Conservation (phyloP, 2,113 vertebrate species). For the Anseranas semipalmata region DNA sequence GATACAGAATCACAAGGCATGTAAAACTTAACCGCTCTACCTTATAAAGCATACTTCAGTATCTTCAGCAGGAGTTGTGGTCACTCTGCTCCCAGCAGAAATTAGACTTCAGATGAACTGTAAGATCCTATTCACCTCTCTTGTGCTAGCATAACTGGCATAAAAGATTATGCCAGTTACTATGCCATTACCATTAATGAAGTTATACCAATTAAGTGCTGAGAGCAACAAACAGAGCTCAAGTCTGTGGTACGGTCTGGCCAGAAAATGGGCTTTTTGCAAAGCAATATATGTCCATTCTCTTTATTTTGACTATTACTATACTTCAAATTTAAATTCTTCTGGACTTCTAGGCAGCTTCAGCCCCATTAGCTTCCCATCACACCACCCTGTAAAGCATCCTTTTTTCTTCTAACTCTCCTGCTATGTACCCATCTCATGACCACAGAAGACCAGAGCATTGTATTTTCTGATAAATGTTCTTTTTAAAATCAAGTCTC, state of each 20-base stretch:
- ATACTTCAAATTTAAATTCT: neutral
- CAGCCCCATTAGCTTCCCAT: neutral
- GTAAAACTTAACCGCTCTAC: neutral
- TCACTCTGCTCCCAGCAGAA: neutral
- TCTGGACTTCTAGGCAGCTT: neutral
- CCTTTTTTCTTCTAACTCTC: neutral
- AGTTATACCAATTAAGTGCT: neutral
- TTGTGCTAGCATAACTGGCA: neutral
- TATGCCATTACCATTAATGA: neutral
- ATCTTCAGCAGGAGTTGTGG: neutral
- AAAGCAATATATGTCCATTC: neutral
- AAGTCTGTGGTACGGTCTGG: neutral
- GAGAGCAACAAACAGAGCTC: neutral
- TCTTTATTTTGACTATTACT: neutral
- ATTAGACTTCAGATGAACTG: neutral
- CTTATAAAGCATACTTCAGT: neutral
- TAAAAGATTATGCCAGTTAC: neutral
- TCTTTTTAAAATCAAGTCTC: neutral
- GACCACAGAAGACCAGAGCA: neutral
- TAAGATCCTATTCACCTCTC: neutral
- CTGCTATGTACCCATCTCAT: neutral
- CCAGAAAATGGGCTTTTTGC: neutral
- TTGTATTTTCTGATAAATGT: neutral
- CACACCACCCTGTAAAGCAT: neutral
- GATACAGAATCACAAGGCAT: neutral